Base-by-base conservation (phyloP, 2,888 invertebrate species). In the Mamestra brassicae region DNA sequence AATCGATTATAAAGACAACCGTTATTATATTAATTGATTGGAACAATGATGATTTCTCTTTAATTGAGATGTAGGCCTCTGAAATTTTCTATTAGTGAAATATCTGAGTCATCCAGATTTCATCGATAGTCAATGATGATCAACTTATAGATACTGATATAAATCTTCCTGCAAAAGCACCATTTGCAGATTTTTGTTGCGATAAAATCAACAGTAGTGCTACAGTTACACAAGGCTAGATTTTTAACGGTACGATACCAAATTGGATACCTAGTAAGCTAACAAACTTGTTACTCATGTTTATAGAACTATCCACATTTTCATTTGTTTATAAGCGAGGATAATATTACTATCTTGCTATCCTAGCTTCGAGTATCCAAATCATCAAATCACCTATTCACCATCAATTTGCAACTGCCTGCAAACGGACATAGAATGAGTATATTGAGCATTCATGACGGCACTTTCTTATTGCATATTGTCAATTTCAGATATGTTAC, bases 11-110 rank as follows among this genome's bases (percentile, higher is more conserved):
- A 3, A 63, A 47, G 47, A 50, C 42, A 50, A 17, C n/a, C 11
- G 7, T 47, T 47, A 38, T 17, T 54, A 57, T 57, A 5, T 13
- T 38, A 34, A 74, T 74, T 38, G 34, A 57, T 42, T 42, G 11
- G 17, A 76, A 38, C 36, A 55, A 64, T 38, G 34, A 57, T 45
- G 68, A 65, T 74, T 62, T 74, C 26, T 63, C 57, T 74, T 70
- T 54, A 63, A 80, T 80, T 54, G 61, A 69, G 45, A 63, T 66
- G 55, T 66, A n/a, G 1, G 26, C 6, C 11, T 62, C 36, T 0
- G 34, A 11, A 38, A 13, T 50, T 36, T n/a, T 47, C 17, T 50
- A 34, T 62, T 52, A 34, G 38, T 47, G 0, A 57, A 45, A 5
- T 54, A 50, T 58, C 3, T 58, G 26, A 45, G 45, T 57, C 52